Evolutionary conservation across 1,140 invertebrate genomes (phyloP), one percentile per base, ranked within the genome.

Genomic region (Amphibalanus amphitrite): DNA sequence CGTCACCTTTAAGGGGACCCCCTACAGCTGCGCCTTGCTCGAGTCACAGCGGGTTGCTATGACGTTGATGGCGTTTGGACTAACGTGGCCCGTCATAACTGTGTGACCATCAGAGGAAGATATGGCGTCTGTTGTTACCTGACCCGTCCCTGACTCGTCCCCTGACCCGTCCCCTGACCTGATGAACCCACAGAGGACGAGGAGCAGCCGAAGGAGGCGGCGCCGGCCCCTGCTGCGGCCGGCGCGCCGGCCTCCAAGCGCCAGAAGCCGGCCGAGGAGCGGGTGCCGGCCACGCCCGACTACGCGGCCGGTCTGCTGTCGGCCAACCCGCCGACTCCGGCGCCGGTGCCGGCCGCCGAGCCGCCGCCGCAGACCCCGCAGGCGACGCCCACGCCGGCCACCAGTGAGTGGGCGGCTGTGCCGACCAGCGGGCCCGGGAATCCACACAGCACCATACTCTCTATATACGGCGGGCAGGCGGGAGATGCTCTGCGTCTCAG

Each of bases 291-390:
- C 65, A 87, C 86, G 28, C 88, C 89, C 0, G 91, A 93, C 77
- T 92, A 91, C 80, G 89, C 90, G 68, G 89, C 88, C 74, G 89
- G 89, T 8, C 81, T 91, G 26, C 78, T 85, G 6, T 77, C 83
- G 28, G 79, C 80, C 40, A 78, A 78, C 71, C 78, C 79, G 29
- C 77, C 82, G 28, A 78, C 81, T 3, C 78, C 78, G 64, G 76
- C 76, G 28, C 67, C 74, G 71, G 75, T 77, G 76, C 71, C 77
- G 70, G 72, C 77, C 15, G 77, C 78, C 6, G 69, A 76, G 69
- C 74, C 77, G 33, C 69, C 77, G 47, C 70, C 74, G 30, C 69
- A 72, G n/a, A 72, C 70, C 25, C 25, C 72, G 20, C 74, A 72
- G 38, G 71, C 71, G 23, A 72, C 74, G 20, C 72, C 74, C 67